Evolutionary conservation across 2,888 invertebrate genomes (phyloP), one percentile per base, ranked within the genome.

Genomic region (Platerodrilus igneus): DNA sequence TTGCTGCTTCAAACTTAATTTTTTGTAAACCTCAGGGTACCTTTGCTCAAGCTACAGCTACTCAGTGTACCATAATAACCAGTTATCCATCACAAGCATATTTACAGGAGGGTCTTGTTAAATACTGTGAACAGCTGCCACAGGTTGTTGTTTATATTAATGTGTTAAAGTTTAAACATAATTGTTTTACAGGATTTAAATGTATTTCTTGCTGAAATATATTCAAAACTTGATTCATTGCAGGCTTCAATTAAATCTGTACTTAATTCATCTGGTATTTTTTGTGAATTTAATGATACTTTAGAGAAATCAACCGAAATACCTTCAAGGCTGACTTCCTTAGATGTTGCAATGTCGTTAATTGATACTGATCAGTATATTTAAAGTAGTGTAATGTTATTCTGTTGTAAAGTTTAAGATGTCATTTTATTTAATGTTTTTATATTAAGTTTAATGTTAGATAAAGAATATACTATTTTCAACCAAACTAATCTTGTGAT

Each of bases 1-100:
- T 84, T 1, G 71, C 74, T 1, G 75, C 77, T 52, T 70, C 71
- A 9, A 86, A 86, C 73, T 71, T 86, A 35, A 36, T 52, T 74
- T 79, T 59, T 77, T 76, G 68, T 66, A 77, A 47, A 57, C 59
- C 71, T 2, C 68, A 69, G 35, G 69, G 66, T 47, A 69, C 63
- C 49, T 72, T 82, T 56, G 75, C 74, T 1, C 72, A 75, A 17
- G 77, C 76, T 31, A 69, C 78, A 39, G 81, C 75, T 2, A 79
- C 78, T 2, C 82, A 83, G 49, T 73, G 73, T 33, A 74, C 78
- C 1, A 63, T 69, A 45, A 77, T 84, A 49, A 78, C 81, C 0
- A 72, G 72, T 56, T 76, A 76, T 49, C 79, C 84, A 1, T 76
- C 75, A 53, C 71, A 73, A 47, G 59, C 60, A 31, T 66, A 69